These are phyloP conservation scores for Ascaphus truei DNA, from an alignment of 2,113 vertebrate genomes.

Conservation along the genomic window DNA sequence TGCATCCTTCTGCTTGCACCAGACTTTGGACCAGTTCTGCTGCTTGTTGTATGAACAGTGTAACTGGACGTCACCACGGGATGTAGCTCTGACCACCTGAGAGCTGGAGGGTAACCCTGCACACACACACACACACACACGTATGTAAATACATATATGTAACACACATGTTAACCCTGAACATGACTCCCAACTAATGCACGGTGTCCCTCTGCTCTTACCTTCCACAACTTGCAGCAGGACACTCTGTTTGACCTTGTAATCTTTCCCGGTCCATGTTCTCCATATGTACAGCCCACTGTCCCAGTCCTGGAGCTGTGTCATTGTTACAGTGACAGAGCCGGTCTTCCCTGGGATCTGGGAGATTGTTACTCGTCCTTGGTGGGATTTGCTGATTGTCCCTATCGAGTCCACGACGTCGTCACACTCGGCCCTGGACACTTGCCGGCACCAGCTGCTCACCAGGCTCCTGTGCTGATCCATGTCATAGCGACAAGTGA, in stretches of 20 bases:
- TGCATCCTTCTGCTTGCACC: not conserved
- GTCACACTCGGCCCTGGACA: slow-evolving; percentile 1
- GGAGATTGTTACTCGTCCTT: not conserved
- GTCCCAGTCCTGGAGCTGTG: slow-evolving; percentile 6
- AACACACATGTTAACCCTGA: too few relatives aligned
- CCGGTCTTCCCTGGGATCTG: not conserved
- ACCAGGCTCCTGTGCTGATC: not conserved
- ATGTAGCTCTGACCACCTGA: not conserved
- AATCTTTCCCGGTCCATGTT: slow-evolving; percentile 7
- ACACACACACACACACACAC: not conserved
- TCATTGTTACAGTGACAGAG: slow-evolving; percentile 3
- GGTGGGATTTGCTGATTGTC: not conserved
- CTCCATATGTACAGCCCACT: slow-evolving; percentile 15
- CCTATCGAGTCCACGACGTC: not conserved
- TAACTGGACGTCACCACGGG: not conserved
- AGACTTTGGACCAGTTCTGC: slow-evolving; percentile 14
- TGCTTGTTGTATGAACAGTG: not conserved
- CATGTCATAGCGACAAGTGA: not conserved
- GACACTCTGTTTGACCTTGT: not conserved
- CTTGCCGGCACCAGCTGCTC: slow-evolving; percentile 11
- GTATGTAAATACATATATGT: too few relatives aligned
- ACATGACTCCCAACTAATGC: too few relatives aligned
- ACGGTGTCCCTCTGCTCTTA: not conserved
- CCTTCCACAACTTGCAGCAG: slow-evolving; percentile 4
- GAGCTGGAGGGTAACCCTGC: not conserved